These are phyloP conservation scores for Incurvaria masculella DNA, from an alignment of 2,888 invertebrate genomes.

Conservation along the genomic window DNA sequence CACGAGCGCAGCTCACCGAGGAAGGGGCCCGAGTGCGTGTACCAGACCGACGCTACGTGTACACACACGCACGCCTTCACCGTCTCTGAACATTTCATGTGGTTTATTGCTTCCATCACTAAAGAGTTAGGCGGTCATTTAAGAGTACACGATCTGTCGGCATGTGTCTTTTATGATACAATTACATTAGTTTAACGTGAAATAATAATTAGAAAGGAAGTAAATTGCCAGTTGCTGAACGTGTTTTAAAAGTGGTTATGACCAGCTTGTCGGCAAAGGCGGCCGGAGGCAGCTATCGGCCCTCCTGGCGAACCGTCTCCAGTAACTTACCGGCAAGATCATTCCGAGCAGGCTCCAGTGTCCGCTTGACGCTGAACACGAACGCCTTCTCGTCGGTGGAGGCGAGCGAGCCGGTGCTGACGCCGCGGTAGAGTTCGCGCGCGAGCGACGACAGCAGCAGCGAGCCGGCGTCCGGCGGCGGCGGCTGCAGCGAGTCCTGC, in stretches of 20 bases:
- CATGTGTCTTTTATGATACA: too few relatives aligned
- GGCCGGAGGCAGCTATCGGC: too few relatives aligned
- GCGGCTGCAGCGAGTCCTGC: slow-evolving; percentile 62
- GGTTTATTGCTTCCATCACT: too few relatives aligned
- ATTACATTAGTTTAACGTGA: too few relatives aligned
- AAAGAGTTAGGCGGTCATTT: too few relatives aligned
- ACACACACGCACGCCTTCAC: slow-evolving; percentile 35
- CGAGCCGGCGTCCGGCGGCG: slow-evolving; percentile 18
- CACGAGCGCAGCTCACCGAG: slow-evolving; percentile 84
- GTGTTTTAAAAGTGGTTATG: too few relatives aligned
- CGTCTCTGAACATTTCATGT: slow-evolving; percentile 23
- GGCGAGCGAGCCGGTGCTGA: slow-evolving; percentile 18
- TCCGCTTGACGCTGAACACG: slow-evolving; percentile 28
- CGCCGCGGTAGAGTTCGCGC: slow-evolving; percentile 31
- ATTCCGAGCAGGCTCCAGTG: not conserved
- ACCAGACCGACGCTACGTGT: slow-evolving; percentile 88
- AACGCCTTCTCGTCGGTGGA: slow-evolving; percentile 34
- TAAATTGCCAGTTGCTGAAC: too few relatives aligned
- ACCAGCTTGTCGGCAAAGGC: too few relatives aligned
- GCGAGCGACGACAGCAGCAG: slow-evolving; percentile 27
- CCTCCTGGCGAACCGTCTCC: too few relatives aligned
- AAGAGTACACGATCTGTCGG: too few relatives aligned
- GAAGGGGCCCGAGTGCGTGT: slow-evolving; percentile 87
- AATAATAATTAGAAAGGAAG: too few relatives aligned
- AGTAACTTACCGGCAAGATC: not conserved